Percentiles rank a stretch among this genome's conserved stretches.
phyloP scores from a whole-genome alignment of 2,888 invertebrate genomes.

The Volucella zonaria region DNA sequence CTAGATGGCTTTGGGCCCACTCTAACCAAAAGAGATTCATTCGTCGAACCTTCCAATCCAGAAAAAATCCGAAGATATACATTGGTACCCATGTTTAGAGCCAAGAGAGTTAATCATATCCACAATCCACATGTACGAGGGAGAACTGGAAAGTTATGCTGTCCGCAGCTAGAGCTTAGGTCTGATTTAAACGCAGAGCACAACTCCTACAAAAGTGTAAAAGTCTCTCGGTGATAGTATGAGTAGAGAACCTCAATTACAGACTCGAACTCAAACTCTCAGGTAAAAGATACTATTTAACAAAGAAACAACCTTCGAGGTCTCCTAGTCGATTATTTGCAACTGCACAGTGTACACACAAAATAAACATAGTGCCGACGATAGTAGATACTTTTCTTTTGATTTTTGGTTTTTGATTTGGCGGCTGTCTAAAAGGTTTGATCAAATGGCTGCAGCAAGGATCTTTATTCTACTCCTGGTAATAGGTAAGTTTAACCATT shows the following conservation, averaged over 20 bases:
- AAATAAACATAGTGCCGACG: slow-evolving; percentile 50
- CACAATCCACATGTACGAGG: background rate
- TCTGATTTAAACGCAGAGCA: background rate
- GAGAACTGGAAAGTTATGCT: slow-evolving; percentile 48
- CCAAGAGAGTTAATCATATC: slow-evolving; percentile 1
- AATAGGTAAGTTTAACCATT: slow-evolving; percentile 54
- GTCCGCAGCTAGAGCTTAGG: slow-evolving; percentile 3
- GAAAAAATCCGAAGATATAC: background rate
- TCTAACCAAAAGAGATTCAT: slow-evolving; percentile 3
- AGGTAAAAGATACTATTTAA: slow-evolving; percentile 75
- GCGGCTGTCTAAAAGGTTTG: slow-evolving; percentile 28
- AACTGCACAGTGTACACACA: slow-evolving; percentile 74
- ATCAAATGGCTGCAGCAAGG: slow-evolving; percentile 50
- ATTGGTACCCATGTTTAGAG: background rate
- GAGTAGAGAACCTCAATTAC: background rate
- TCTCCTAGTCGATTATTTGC: slow-evolving; percentile 76
- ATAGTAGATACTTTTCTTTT: slow-evolving; percentile 35
- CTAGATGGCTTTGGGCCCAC: background rate
- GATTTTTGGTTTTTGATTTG: slow-evolving; percentile 2
- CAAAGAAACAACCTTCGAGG: slow-evolving; percentile 75
- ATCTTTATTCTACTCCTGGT: slow-evolving; percentile 51
- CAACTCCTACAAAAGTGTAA: slow-evolving; percentile 10
- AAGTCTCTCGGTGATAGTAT: slow-evolving; percentile 16
- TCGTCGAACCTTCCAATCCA: slow-evolving; percentile 31
- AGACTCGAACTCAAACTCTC: slow-evolving; percentile 35